phyloP scores from a whole-genome alignment of 2,888 invertebrate species.

The Dynastes maya region DNA sequence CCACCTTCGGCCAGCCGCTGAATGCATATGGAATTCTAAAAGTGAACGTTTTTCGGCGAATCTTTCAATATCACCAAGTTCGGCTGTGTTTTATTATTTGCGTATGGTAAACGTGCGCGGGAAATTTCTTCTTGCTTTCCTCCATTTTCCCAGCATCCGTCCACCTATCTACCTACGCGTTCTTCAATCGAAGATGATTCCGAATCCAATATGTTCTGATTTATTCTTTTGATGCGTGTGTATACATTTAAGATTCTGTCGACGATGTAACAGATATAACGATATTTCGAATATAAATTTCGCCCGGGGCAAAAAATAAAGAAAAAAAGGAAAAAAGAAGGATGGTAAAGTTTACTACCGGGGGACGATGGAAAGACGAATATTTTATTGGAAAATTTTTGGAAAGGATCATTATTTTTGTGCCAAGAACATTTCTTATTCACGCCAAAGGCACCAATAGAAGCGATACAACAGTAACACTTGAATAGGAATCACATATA shows the following conservation, averaged over 20 bases:
- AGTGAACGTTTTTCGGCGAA: conserved; percentile 34
- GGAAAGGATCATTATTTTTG: not conserved
- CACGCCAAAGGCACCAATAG: too few relatives aligned
- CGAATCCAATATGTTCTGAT: conserved; percentile 40
- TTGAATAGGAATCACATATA: too few relatives aligned
- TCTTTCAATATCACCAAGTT: conserved; percentile 36
- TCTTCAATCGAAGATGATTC: conserved; percentile 25
- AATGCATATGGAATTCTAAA: conserved; percentile 33
- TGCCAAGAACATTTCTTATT: too few relatives aligned
- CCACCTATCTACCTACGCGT: not conserved
- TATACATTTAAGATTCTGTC: conserved; percentile 38
- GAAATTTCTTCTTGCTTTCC: conserved; percentile 12
- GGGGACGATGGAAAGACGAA: not conserved
- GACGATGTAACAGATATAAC: conserved; percentile 20
- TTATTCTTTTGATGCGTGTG: conserved; percentile 37
- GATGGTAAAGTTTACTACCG: not conserved
- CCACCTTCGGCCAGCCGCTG: not conserved
- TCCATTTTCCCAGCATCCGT: not conserved
- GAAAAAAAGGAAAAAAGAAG: not conserved
- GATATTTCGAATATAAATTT: conserved; percentile 27
- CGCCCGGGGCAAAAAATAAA: not conserved
- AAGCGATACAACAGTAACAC: too few relatives aligned
- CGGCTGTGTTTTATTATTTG: conserved; percentile 38
- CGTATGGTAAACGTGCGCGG: conserved; percentile 34
- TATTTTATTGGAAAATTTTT: conserved; percentile 17